Conservation (phyloP, 2,797 vertebrate species). For the Sebastes trivittatus region DNA sequence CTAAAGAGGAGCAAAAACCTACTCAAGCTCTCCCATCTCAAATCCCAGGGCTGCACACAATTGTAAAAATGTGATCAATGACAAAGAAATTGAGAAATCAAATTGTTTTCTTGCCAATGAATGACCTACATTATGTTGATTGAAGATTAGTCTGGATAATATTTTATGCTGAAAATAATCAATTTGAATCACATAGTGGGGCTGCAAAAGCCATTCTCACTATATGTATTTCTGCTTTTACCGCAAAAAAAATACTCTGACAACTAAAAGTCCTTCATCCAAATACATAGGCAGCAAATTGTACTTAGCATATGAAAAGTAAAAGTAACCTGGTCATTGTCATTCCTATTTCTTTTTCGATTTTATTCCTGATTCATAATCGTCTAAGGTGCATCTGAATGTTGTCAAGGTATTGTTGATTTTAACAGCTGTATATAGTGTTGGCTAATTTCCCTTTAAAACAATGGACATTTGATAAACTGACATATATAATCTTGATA, state of each 20-base stretch:
- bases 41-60: background rate
- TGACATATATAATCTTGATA: background rate
- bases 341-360: background rate
- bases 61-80: background rate
- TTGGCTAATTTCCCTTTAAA: background rate
- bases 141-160: background rate
- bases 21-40: background rate
- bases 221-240: background rate
- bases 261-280: background rate
- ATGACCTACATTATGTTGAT: background rate
- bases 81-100: background rate
- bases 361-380: background rate
- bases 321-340: background rate
- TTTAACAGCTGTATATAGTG: background rate
- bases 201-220: background rate
- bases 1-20: background rate
- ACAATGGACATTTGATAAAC: background rate
- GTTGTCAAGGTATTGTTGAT: background rate
- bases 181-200: background rate
- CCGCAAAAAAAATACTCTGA: background rate
- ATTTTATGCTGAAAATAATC: background rate
- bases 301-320: background rate
- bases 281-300: background rate
- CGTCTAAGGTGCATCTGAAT: background rate
- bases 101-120: no score